These are phyloP conservation scores for Neolamprologus devosi DNA, from an alignment of 2,113 vertebrate species.

Conservation along the genomic window DNA sequence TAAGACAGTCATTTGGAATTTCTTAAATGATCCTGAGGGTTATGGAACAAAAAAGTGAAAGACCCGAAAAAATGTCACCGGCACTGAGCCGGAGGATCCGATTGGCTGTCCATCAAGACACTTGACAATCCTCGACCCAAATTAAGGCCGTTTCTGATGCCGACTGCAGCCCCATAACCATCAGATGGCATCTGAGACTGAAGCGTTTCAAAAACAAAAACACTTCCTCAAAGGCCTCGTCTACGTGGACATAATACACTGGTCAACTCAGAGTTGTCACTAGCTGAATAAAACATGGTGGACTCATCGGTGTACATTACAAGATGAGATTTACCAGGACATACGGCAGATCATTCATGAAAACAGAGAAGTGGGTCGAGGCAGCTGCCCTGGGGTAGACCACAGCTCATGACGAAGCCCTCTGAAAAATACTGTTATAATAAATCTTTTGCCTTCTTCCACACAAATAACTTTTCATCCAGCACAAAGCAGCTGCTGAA, in stretches of 20 bases:
- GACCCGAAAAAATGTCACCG: not conserved
- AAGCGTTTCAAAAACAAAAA: not conserved
- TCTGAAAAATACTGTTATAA: not conserved
- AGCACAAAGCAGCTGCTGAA: not conserved
- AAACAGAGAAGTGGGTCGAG: not conserved
- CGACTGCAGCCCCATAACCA: not conserved
- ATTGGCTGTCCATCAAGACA: not conserved
- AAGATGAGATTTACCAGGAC: not conserved
- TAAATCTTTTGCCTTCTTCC: not conserved
- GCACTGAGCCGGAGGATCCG: not conserved
- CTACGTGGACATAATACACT: not conserved
- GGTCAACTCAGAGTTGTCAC: not conserved
- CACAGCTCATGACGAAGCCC: not conserved
- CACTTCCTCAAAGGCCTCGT: not conserved
- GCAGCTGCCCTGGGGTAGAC: not conserved
- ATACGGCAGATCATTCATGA: not conserved
- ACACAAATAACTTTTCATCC: not conserved
- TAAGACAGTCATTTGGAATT: not conserved
- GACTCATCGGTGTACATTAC: not conserved
- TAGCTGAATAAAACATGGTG: not conserved
- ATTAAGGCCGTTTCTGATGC: not conserved
- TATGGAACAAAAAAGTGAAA: not conserved
- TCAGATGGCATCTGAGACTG: not conserved
- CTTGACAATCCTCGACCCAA: not conserved
- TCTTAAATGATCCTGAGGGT: not conserved